phyloP scores from a whole-genome alignment of 1,140 invertebrate genomes.

The Kradibia gibbosae region DNA sequence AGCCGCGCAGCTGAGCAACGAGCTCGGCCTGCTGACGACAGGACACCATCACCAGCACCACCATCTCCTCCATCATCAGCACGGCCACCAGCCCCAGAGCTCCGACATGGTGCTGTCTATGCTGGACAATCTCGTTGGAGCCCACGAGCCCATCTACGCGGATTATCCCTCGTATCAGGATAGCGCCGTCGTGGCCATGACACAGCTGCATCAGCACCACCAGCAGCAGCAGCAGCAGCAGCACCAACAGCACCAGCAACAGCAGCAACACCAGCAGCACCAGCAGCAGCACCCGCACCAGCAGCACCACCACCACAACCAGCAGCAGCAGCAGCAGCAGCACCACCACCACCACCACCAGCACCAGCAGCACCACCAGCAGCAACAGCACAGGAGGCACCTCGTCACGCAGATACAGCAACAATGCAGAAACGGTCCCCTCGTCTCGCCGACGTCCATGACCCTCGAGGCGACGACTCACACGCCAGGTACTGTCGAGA shows the following conservation, averaged over 20 bases:
- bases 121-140: conserved; percentile 68
- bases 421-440: conserved; percentile 28
- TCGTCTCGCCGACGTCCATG: conserved; percentile 60
- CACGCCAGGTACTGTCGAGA: conserved; percentile 66
- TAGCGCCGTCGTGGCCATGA: conserved; percentile 59
- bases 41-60: not conserved
- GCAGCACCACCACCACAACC: conserved; percentile 44
- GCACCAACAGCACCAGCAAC: conserved; percentile 50
- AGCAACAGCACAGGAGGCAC: conserved; percentile 48
- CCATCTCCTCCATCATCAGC: not conserved
- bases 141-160: conserved; percentile 70
- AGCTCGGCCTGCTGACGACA: conserved; percentile 3
- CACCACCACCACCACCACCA: conserved; percentile 53
- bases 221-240: conserved; percentile 53
- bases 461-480: conserved; percentile 69
- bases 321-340: conserved; percentile 56
- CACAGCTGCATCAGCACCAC: conserved; percentile 58
- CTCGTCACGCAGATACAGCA: conserved; percentile 38
- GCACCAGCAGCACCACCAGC: conserved; percentile 52
- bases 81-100: conserved; percentile 10
- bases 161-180: conserved; percentile 71
- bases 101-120: conserved; percentile 72
- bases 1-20: conserved; percentile 19
- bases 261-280: conserved; percentile 51
- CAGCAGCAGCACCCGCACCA: conserved; percentile 26